Evolutionary conservation across 1,140 invertebrate genomes (phyloP).

Genomic region (Teleopsis dalmanni): DNA sequence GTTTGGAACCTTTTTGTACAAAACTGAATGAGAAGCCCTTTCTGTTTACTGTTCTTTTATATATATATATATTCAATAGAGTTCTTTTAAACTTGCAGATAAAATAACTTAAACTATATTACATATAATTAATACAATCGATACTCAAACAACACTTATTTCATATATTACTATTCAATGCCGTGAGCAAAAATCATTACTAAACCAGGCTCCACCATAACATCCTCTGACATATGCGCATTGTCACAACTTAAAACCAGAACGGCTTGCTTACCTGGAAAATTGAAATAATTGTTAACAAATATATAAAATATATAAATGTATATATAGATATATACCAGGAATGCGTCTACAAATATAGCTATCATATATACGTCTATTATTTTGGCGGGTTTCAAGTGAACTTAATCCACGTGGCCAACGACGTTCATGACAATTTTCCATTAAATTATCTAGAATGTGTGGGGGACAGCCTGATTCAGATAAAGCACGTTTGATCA

Average conservation of each 20-base stretch:
- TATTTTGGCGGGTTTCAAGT: constrained; percentile 87
- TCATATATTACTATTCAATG: no score
- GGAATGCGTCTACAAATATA: constrained; percentile 91
- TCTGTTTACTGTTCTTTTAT: no score
- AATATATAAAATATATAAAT: background rate
- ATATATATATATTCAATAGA: no score
- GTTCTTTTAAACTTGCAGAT: no score
- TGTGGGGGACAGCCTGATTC: constrained; percentile 88
- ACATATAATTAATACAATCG: no score
- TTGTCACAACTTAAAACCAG: constrained; percentile 92
- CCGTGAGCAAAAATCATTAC: constrained; percentile 99
- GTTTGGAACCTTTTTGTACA: no score
- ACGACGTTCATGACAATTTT: constrained; percentile 90
- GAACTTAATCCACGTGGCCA: constrained; percentile 91
- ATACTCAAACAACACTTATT: no score
- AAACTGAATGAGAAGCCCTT: no score
- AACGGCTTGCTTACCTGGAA: constrained; percentile 74
- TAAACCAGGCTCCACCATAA: constrained; percentile 93
- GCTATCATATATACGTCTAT: constrained; percentile 80
- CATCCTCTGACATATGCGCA: constrained; percentile 86
- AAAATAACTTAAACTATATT: no score
- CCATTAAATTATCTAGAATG: constrained; percentile 90
- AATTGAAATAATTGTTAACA: background rate
- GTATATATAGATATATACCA: constrained; percentile 43
- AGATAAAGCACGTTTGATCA: constrained; percentile 84